Evolutionary conservation across 2,797 vertebrate species (phyloP).

Genomic region (Pipistrellus kuhlii): DNA sequence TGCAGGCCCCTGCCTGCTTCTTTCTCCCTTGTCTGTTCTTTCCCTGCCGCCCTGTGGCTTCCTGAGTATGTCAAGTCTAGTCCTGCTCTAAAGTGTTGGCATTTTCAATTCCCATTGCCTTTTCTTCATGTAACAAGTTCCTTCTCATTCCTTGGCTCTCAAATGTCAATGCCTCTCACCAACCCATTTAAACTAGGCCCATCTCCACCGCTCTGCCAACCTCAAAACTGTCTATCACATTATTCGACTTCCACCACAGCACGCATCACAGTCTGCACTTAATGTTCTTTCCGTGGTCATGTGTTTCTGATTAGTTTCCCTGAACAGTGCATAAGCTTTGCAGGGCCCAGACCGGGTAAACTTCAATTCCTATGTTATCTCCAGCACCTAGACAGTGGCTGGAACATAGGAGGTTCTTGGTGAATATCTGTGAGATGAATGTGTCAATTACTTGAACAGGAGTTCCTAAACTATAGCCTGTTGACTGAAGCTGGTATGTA

Average conservation of each 20-base stretch:
- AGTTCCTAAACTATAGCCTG: not conserved
- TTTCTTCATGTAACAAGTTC: not conserved
- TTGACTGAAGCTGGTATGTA: not conserved
- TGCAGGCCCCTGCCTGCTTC: not conserved
- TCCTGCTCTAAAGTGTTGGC: not conserved
- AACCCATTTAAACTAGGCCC: not conserved
- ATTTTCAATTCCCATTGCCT: not conserved
- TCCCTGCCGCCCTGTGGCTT: not conserved
- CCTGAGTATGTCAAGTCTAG: not conserved
- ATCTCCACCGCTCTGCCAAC: not conserved
- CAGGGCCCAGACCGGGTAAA: not conserved
- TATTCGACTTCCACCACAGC: not conserved
- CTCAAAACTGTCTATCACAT: not conserved
- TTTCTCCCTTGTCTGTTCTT: not conserved
- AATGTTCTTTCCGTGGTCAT: slow-evolving; percentile 16
- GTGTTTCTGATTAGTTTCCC: not conserved
- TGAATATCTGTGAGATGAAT: slow-evolving; percentile 21
- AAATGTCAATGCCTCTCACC: not conserved
- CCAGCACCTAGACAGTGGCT: not conserved
- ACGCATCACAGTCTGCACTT: not conserved
- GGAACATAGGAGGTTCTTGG: not conserved
- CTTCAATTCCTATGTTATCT: not conserved
- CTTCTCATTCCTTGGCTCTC: not conserved
- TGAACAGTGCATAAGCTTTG: not conserved
- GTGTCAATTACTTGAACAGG: not conserved